A percentile compares a stretch with the other conserved stretches of the same genome.
Conservation (phyloP, 64 coral and sea anemone genomes). For the Dendrophyllia cribrosa region DNA sequence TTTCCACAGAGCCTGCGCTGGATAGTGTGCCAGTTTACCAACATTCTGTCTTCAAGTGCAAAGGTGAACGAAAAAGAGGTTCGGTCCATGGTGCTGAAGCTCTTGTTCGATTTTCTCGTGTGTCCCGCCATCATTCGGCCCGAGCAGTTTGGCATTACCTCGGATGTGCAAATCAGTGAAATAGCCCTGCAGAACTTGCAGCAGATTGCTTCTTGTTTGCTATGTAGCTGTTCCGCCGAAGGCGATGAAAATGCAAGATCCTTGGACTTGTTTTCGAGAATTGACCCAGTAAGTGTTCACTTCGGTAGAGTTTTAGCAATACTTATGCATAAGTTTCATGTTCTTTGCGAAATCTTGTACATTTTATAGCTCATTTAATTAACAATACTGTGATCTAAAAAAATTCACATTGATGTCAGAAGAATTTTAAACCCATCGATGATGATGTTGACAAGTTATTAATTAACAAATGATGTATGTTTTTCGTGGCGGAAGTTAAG, state of each 20-base stretch:
- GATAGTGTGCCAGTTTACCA: conserved; percentile 83
- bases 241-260: conserved; percentile 28
- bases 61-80: conserved; percentile 67
- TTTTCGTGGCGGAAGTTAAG: too few relatives aligned
- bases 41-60: conserved; percentile 61
- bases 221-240: conserved; percentile 26
- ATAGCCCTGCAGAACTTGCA: conserved; percentile 82
- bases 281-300: conserved; percentile 28
- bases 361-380: too few relatives aligned
- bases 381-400: too few relatives aligned
- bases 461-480: too few relatives aligned
- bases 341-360: too few relatives aligned
- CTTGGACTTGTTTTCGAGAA: conserved; percentile 30
- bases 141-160: conserved; percentile 91
- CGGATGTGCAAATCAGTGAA: conserved; percentile 92
- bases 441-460: too few relatives aligned
- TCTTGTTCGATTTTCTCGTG: conserved; percentile 88
- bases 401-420: too few relatives aligned
- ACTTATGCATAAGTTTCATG: too few relatives aligned
- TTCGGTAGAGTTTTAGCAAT: too few relatives aligned
- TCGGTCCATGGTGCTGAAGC: conserved; percentile 72
- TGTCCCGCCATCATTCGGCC: conserved; percentile 90
- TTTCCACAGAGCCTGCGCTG: conserved; percentile 91
- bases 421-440: too few relatives aligned
- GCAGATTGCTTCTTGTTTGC: conserved; percentile 81